A percentile compares a stretch with the other conserved stretches of the same genome.
These are phyloP conservation scores for Cygnus atratus DNA, from an alignment of 2,113 vertebrate species.

Conservation along the genomic window DNA sequence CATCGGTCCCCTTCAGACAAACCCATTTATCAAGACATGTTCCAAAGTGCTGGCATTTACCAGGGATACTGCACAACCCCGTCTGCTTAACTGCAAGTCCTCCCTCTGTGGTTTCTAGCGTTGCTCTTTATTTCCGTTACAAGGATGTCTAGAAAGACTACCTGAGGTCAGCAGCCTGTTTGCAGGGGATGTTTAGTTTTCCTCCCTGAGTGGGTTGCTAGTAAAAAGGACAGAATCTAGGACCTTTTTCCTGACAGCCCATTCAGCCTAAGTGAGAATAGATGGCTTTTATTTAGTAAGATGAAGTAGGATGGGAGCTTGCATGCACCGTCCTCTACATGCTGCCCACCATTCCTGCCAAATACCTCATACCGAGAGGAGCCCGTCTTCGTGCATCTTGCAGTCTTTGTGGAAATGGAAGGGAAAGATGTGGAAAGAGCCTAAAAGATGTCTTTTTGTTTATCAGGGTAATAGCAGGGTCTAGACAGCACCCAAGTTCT, in stretches of 20 bases:
- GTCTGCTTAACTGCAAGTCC: not conserved
- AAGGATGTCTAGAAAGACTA: not conserved
- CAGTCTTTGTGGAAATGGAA: not conserved
- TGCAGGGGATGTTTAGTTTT: not conserved
- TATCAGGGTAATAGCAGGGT: not conserved
- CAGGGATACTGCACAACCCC: not conserved
- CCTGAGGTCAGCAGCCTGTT: not conserved
- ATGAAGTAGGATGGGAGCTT: not conserved
- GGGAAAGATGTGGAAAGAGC: not conserved
- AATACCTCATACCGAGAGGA: not conserved
- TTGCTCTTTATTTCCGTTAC: not conserved
- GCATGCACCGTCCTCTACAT: not conserved
- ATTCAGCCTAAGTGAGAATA: not conserved
- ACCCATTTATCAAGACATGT: conserved; percentile 11
- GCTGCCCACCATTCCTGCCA: not conserved
- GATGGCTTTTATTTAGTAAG: not conserved
- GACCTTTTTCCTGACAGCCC: not conserved
- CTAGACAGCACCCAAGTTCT: not conserved
- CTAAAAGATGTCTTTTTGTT: not conserved
- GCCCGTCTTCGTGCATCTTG: not conserved
- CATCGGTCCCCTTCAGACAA: not conserved
- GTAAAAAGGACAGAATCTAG: not conserved
- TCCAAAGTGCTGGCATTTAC: conserved; percentile 9
- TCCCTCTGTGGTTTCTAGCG: not conserved
- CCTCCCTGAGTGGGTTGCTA: not conserved